Evolutionary conservation across 1,140 invertebrate genomes (phyloP).

Genomic region (Saccostrea glomerata): DNA sequence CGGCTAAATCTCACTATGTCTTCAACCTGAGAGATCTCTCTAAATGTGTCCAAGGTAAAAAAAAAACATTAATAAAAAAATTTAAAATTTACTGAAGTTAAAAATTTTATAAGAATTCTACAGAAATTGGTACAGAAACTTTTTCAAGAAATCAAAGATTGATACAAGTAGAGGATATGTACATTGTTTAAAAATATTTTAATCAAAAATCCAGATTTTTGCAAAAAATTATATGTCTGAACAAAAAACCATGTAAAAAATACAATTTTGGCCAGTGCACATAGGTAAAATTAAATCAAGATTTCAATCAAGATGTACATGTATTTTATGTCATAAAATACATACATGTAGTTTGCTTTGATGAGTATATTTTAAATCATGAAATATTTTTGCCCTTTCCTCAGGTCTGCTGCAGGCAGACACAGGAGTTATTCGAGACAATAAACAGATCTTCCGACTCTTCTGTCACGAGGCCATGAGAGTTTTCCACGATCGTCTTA

Average conservation of each 20-base stretch:
- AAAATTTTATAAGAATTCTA: too few species aligned
- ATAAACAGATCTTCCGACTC: conserved; percentile 76
- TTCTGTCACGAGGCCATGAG: conserved; percentile 79
- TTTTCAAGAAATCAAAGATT: too few species aligned
- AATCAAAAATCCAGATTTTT: too few species aligned
- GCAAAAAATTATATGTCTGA: too few species aligned
- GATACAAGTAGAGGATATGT: too few species aligned
- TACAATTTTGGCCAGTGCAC: too few species aligned
- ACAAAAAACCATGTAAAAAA: too few species aligned
- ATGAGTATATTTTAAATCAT: neutral
- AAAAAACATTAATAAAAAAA: neutral
- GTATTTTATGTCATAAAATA: too few species aligned
- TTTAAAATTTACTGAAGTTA: neutral
- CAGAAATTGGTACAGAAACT: too few species aligned
- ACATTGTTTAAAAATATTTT: too few species aligned
- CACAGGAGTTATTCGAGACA: conserved; percentile 74
- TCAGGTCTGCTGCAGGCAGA: conserved; percentile 78
- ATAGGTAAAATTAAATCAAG: too few species aligned
- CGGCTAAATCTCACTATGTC: conserved; percentile 80
- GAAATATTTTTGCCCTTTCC: neutral
- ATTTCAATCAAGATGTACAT: too few species aligned
- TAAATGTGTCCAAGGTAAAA: conserved; percentile 79
- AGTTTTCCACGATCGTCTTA: conserved; percentile 79
- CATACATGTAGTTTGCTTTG: neutral
- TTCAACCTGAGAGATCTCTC: conserved; percentile 80